phyloP scores from a whole-genome alignment of 2,113 vertebrate genomes.

The Galemys pyrenaicus region DNA sequence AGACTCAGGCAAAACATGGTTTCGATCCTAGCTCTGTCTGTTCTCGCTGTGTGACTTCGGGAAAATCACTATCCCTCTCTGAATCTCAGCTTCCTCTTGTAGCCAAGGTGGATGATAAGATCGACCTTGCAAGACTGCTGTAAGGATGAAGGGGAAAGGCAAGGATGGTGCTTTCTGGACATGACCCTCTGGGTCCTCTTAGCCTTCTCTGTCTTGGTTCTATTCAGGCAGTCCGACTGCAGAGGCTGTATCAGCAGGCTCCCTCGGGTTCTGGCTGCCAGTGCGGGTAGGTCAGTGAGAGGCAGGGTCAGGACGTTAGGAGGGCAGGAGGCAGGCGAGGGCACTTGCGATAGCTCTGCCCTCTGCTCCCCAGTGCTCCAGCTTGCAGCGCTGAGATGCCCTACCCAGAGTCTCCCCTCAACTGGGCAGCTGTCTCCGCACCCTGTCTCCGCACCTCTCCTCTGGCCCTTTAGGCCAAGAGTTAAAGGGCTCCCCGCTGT shows the following conservation, averaged over 20 bases:
- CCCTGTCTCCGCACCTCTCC: fast-evolving
- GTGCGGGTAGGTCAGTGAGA: too few species aligned
- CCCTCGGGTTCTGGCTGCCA: background rate
- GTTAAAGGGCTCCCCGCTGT: too few species aligned
- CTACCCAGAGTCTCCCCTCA: fast-evolving
- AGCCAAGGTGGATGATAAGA: background rate
- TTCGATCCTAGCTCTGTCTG: background rate
- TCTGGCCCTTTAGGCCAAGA: too few species aligned
- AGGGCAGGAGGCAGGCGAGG: background rate
- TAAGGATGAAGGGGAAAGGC: background rate
- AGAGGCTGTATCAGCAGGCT: fast-evolving
- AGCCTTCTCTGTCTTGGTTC: fast-evolving
- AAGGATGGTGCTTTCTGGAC: fast-evolving
- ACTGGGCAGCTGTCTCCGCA: too few species aligned
- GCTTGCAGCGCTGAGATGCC: background rate
- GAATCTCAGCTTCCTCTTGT: background rate
- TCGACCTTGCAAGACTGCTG: too few species aligned
- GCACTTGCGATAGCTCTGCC: fast-evolving
- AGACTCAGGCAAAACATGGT: background rate
- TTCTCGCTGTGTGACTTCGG: background rate
- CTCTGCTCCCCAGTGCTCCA: background rate
- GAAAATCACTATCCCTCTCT: background rate
- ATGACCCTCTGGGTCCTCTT: fast-evolving
- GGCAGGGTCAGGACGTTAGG: fast-evolving
- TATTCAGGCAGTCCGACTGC: too few species aligned